Base-by-base conservation (phyloP, 2,888 invertebrate species). In the Melitaea athalia region DNA sequence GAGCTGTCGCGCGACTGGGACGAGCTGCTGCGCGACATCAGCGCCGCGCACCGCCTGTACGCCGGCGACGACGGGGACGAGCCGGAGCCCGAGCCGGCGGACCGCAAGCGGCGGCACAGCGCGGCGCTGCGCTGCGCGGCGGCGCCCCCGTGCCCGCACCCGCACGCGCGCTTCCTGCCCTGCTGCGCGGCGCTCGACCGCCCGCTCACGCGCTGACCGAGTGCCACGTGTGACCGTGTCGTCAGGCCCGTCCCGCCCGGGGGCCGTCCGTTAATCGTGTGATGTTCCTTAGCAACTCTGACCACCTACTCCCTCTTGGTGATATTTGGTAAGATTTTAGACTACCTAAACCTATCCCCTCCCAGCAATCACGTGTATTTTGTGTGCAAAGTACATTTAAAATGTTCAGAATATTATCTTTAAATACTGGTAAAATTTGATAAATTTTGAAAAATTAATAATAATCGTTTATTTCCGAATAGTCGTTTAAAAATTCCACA, bases 1-100 rank as follows among this genome's bases (percentile, higher is more conserved):
- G 94, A 94, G 81, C 83, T 93, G 75, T 86, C 89, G 74, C 93
- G 93, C 79, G 95, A 95, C 78, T 94, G 94, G 82, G 95, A 94
- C 81, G 94, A 94, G 86, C 85, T 95, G 81, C 86, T 95, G 77
- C 90, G 93, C 47, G 94, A 94, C 81, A 88, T 95, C 74, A 92
- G 93, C 82, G 93, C 91, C 77, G 88, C 94, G 79, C 94, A 93
- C 80, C 89, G 91, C 76, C 85, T 85, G 72, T 93, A 93, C 83
- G 87, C 90, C 79, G 81, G 78, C 70, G 86, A 78, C 72, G 80
- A 77, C 67, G 76, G 59, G 64, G 70, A 64, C 62, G 69, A 67
- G 60, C 64, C 45, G 63, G 73, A 65, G 70, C 74, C 68, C 78
- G 74, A 79, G 77, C 69, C 42, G 43, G 77, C 59, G 70, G 68